Evolutionary conservation across 2,888 invertebrate species (phyloP).

Genomic region (Leucozona laternaria): DNA sequence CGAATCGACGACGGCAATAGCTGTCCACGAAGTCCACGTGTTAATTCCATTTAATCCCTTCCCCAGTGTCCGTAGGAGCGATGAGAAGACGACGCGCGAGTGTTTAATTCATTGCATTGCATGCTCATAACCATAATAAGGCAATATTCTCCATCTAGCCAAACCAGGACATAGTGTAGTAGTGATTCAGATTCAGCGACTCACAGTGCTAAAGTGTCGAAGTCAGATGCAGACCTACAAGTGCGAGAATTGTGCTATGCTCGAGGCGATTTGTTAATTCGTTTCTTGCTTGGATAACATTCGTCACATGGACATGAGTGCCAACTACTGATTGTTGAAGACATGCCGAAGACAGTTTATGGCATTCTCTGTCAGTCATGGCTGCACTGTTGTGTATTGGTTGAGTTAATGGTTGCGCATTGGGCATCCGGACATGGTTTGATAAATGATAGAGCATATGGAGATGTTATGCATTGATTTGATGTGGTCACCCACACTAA

Average conservation of each 20-base stretch:
- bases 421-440: not conserved
- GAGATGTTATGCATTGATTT: constrained; percentile 27
- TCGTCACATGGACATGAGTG: constrained; percentile 66
- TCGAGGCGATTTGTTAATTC: constrained; percentile 72
- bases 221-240: constrained; percentile 2
- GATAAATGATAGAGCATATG: constrained; percentile 10
- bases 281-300: constrained; percentile 72
- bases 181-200: constrained; percentile 13
- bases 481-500: constrained; percentile 26
- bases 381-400: constrained; percentile 11
- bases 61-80: constrained; percentile 15
- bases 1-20: constrained; percentile 40
- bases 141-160: constrained; percentile 37
- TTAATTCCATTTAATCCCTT: constrained; percentile 74
- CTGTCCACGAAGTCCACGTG: constrained; percentile 71
- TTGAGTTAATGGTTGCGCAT: constrained; percentile 21
- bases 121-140: constrained; percentile 72
- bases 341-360: constrained; percentile 60
- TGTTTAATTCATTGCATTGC: constrained; percentile 68
- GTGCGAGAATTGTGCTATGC: constrained; percentile 55
- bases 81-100: constrained; percentile 35
- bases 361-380: constrained; percentile 4
- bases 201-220: not conserved
- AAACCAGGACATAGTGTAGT: too few relatives aligned
- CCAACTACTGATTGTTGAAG: constrained; percentile 65